Evolutionary conservation across 2,113 vertebrate genomes (phyloP).

Genomic region (Callaeas wilsoni): DNA sequence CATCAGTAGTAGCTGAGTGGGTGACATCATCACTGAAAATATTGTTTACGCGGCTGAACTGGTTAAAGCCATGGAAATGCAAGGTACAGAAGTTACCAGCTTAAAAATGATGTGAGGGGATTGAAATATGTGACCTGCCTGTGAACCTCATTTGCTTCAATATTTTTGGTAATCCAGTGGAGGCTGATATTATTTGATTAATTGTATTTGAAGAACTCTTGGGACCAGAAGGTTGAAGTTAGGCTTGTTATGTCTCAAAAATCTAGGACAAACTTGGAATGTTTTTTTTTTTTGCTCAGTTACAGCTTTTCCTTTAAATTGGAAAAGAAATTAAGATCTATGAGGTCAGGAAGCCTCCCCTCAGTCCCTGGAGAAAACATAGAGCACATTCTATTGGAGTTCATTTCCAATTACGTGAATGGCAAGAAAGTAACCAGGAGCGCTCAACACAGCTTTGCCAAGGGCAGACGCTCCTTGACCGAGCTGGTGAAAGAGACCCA

Average conservation of each 20-base stretch:
- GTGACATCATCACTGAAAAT: not conserved
- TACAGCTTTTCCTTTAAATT: not conserved
- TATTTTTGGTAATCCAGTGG: not conserved
- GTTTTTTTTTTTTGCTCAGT: not conserved
- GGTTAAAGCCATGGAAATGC: not conserved
- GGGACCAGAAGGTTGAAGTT: not conserved
- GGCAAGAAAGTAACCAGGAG: not conserved
- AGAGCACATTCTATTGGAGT: accelerated
- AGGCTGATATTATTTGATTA: not conserved
- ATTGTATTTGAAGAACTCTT: not conserved
- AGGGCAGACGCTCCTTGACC: not conserved
- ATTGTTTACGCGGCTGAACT: not conserved
- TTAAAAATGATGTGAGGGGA: not conserved
- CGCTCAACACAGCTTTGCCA: not conserved
- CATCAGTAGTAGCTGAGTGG: not conserved
- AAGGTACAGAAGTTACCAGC: not conserved
- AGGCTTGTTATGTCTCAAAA: not conserved
- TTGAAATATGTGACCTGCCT: not conserved
- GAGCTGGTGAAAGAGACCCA: not conserved
- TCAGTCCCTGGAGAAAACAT: not conserved
- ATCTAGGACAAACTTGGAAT: not conserved
- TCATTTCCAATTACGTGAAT: not conserved
- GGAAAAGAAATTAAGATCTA: not conserved
- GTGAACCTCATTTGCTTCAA: not conserved
- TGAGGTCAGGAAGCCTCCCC: not conserved